Base-by-base conservation (phyloP, 2,113 vertebrate genomes). In the Egretta garzetta region DNA sequence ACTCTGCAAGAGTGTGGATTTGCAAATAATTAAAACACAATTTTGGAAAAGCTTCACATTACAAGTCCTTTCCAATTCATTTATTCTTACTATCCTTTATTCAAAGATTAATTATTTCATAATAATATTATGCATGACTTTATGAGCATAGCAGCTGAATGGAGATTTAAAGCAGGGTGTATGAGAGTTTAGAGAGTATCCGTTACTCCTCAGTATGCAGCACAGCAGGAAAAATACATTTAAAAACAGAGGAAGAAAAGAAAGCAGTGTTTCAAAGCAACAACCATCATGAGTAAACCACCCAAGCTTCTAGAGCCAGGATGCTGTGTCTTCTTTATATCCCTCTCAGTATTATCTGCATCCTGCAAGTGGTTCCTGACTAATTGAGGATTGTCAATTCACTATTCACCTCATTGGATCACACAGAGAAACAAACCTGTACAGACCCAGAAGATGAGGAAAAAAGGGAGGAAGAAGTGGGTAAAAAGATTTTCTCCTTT, bases 1-100 rank as follows among this genome's bases (percentile, higher is more conserved):
- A 9, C 20, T 45, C 41, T 35, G 45, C 35, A 86, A 60, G 59
- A 26, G 8, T 41, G 11, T 73, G 50, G 35, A 64, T 70, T 80
- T 94, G 41, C 33, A 92, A 80, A 83, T 76, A 92, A 86, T 70
- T 91, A 90, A 75, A 94, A 53, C 30, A 87, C 35, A 63, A 72
- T 75, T 90, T 90, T 89, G 52, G 52, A 71, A 91, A 88, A 81
- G 43, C 28, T 71, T 85, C 70, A 79, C 14, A 2, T 79, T 66
- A 67, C 77, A 76, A 77, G 63, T 50, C 22, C 52, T 85, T 95
- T 93, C 70, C 47, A 63, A 58, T 67, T 94, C 28, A 82, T 90
- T 95, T 80, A 81, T 71, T 66, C 77, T 79, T 4, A 1, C 43
- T 43, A 45, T 67, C 66, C 47, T 90, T 95, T 88, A 86, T 75